Conservation (phyloP, 2,888 invertebrate genomes). For the Tridacna crocea region DNA sequence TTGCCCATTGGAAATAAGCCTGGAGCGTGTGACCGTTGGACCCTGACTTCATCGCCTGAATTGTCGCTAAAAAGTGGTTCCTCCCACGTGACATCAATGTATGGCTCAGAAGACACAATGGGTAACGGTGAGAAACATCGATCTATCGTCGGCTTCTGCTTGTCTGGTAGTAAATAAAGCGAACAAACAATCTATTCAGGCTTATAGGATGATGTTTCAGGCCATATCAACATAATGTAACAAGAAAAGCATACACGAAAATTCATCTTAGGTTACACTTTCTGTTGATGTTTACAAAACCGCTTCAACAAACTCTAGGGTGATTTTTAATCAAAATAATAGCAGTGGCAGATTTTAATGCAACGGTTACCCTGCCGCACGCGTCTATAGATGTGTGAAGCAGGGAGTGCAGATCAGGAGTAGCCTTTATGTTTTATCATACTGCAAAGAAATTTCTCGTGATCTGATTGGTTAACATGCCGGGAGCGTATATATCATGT, state of each 20-base stretch:
- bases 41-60: slow-evolving; percentile 83
- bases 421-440: neutral
- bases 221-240: neutral
- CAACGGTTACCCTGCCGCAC: too few relatives aligned
- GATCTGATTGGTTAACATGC: too few relatives aligned
- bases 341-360: too few relatives aligned
- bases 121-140: slow-evolving; percentile 87
- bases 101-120: slow-evolving; percentile 81
- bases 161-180: slow-evolving; percentile 84
- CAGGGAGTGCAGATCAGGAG: too few relatives aligned
- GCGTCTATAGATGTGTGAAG: too few relatives aligned
- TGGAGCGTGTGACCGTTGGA: slow-evolving; percentile 83
- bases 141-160: slow-evolving; percentile 86
- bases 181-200: neutral
- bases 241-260: neutral
- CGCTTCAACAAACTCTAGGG: too few relatives aligned
- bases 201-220: neutral
- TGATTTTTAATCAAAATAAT: too few relatives aligned
- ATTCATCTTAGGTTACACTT: neutral
- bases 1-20: slow-evolving; percentile 86
- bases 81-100: slow-evolving; percentile 85
- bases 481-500: too few relatives aligned
- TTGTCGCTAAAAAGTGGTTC: slow-evolving; percentile 88
- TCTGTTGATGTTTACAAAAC: neutral
- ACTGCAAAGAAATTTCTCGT: too few relatives aligned